phyloP scores from a whole-genome alignment of 2,797 vertebrate species.

The Poecilia velifera region DNA sequence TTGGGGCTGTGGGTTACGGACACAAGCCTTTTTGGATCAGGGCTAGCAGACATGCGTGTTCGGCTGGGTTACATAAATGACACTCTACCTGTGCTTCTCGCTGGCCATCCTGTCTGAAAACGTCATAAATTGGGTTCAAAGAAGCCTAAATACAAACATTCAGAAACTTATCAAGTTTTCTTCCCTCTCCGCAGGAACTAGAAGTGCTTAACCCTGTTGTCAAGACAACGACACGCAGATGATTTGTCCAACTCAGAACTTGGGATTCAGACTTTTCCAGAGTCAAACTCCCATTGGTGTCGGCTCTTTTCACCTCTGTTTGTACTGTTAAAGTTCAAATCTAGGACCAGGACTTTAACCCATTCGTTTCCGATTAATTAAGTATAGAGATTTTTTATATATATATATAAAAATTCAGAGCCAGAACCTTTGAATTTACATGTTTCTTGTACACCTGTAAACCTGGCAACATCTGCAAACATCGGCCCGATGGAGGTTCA shows the following conservation, averaged over 20 bases:
- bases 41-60: conserved; percentile 58
- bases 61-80: conserved; percentile 52
- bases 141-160: conserved; percentile 20
- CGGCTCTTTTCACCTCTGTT: background rate
- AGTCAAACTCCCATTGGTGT: background rate
- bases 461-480: too few species aligned
- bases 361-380: too few species aligned
- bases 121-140: conserved; percentile 24
- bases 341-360: too few species aligned
- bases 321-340: background rate
- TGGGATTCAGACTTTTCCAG: background rate
- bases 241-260: background rate
- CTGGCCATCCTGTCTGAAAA: conserved; percentile 56
- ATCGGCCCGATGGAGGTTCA: too few species aligned
- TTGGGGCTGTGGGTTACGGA: conserved; percentile 75
- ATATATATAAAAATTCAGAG: too few species aligned
- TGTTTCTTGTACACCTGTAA: background rate
- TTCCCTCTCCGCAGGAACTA: background rate
- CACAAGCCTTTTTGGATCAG: conserved; percentile 60
- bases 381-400: too few species aligned
- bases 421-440: too few species aligned
- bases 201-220: background rate
- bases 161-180: background rate
- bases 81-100: conserved; percentile 29
- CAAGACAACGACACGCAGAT: background rate